These are phyloP conservation scores for Ladona fulva DNA, from an alignment of 1,140 invertebrate species.

Conservation along the genomic window DNA sequence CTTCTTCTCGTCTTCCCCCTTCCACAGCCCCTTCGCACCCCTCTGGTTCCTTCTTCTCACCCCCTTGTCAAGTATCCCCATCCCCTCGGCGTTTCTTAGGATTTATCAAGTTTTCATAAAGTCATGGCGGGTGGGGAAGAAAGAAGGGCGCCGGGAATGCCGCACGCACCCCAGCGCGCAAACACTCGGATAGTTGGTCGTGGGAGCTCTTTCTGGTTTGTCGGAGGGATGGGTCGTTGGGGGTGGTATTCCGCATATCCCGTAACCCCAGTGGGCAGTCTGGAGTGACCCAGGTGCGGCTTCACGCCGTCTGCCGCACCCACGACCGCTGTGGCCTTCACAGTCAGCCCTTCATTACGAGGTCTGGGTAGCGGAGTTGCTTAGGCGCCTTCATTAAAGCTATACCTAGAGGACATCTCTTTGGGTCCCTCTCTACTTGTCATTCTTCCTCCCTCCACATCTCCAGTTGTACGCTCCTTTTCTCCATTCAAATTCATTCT, in stretches of 20 bases:
- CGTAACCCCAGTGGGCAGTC: background rate
- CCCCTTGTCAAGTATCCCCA: background rate
- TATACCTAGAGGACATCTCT: too few relatives aligned
- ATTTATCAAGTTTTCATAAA: conserved; percentile 17
- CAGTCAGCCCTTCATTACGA: background rate
- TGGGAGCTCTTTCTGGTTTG: too few relatives aligned
- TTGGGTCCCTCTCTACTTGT: too few relatives aligned
- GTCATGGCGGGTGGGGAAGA: background rate
- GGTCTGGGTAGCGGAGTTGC: background rate
- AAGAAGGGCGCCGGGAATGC: background rate
- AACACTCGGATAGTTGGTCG: too few relatives aligned
- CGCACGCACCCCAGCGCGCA: background rate
- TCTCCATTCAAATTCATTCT: too few relatives aligned
- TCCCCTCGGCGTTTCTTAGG: background rate
- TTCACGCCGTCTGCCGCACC: background rate
- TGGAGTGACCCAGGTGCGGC: background rate
- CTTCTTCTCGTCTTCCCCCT: background rate
- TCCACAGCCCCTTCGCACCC: background rate
- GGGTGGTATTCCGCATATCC: too few relatives aligned
- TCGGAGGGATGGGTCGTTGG: too few relatives aligned
- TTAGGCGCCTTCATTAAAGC: too few relatives aligned
- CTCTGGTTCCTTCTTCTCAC: background rate
- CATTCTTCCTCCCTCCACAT: background rate
- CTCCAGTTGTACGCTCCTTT: too few relatives aligned
- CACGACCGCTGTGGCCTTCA: background rate